Percentiles rank a stretch among this genome's conserved stretches.
phyloP scores from a whole-genome alignment of 2,888 invertebrate genomes.

The Galeruca laticollis region DNA sequence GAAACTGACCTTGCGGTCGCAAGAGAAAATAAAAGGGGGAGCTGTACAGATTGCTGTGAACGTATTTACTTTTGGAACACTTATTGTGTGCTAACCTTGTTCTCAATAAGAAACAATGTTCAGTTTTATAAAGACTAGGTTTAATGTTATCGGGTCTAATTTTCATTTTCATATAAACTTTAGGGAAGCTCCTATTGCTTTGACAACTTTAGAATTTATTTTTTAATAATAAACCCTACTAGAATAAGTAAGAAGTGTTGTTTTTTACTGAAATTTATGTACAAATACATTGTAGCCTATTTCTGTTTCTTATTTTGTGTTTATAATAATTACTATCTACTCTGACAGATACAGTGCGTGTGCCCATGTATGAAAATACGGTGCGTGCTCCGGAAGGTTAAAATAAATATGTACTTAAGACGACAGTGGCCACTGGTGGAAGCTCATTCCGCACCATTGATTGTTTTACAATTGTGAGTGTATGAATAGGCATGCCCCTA shows the following conservation, averaged over 20 bases:
- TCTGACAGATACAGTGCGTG: background rate
- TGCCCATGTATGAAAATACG: background rate
- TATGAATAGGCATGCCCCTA: too few species aligned
- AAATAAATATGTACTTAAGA: too few species aligned
- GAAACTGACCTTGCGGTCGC: slow-evolving; percentile 12
- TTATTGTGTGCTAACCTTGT: slow-evolving; percentile 26
- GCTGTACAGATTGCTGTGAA: slow-evolving; percentile 22
- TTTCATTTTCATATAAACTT: slow-evolving; percentile 21
- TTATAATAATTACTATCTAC: slow-evolving; percentile 9
- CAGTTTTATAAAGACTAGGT: slow-evolving; percentile 19
- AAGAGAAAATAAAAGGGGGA: slow-evolving; percentile 23
- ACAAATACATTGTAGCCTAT: slow-evolving; percentile 4
- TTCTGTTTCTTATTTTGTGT: slow-evolving; percentile 14
- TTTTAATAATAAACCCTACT: too few species aligned
- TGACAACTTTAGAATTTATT: background rate
- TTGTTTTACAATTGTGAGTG: too few species aligned
- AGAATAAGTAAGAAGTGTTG: slow-evolving; percentile 12
- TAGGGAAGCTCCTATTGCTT: background rate
- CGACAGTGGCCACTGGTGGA: too few species aligned
- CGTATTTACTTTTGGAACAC: slow-evolving; percentile 25
- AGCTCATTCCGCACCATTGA: too few species aligned
- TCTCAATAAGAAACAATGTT: slow-evolving; percentile 22
- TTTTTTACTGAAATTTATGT: background rate
- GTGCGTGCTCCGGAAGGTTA: slow-evolving; percentile 18
- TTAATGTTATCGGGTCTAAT: background rate